Evolutionary conservation across 2,888 invertebrate genomes (phyloP), one percentile per base, ranked within the genome.

Genomic region (Tyria jacobaeae): DNA sequence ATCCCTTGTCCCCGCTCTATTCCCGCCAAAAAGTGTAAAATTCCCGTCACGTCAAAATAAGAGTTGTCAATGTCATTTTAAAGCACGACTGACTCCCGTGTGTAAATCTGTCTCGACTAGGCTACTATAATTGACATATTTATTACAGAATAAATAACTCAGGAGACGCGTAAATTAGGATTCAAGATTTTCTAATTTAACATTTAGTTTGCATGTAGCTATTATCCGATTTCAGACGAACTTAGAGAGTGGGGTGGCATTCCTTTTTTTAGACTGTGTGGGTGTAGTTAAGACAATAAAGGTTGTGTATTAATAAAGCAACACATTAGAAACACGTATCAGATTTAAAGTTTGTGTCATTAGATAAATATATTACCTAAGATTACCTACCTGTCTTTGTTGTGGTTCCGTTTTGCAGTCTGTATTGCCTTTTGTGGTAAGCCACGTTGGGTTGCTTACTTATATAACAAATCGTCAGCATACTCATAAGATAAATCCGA

Each of bases 61-160:
- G 52, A 62, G 47, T 49, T 50, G 56, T 62, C 60, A 57, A 62
- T 51, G 57, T 66, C 61, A 65, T 72, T 76, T 70, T 67, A 75
- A 76, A 76, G 67, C 66, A 59, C 66, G 57, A 39, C 57, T 59
- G 71, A 66, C 75, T 77, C 51, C 78, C 71, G 71, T 73, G 54
- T 60, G 80, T 88, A 87, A 86, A 86, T 88, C 87, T 80, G 78
- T 83, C 85, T 54, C 61, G 78, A 59, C 81, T 80, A 79, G 83
- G 73, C 79, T 78, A 76, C 81, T 74, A 81, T 88, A 88, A 88
- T 88, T 88, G 88, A 87, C 87, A 83, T 87, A 83, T 88, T 88
- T 88, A 88, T 88, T 83, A 82, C 85, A 66, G 79, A 81, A 84
- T 86, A 88, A 88, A 88, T 88, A 86, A 86, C 82, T 76, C 78